These are phyloP conservation scores for Leucania comma DNA, from an alignment of 2,888 invertebrate species.

Conservation along the genomic window DNA sequence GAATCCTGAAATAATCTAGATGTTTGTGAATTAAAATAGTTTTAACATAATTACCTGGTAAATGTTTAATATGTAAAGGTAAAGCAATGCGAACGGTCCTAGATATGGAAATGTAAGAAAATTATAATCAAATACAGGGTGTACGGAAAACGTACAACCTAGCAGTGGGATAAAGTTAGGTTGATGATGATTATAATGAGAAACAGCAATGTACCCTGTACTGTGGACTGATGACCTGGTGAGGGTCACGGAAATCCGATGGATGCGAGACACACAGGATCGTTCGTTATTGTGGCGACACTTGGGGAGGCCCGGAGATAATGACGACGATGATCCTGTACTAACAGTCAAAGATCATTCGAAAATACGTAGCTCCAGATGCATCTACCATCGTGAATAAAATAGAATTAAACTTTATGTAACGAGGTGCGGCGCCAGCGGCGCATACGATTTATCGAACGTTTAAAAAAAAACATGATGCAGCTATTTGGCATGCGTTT, in stretches of 20 bases:
- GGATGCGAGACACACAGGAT: no score
- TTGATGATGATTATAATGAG: background rate
- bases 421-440: background rate
- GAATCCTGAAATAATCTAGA: slow-evolving; percentile 17
- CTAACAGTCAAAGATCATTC: background rate
- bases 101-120: background rate
- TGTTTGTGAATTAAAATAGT: background rate
- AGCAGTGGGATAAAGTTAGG: background rate
- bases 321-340: no score
- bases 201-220: background rate
- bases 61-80: background rate
- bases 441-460: slow-evolving; percentile 3
- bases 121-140: background rate
- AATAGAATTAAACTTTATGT: background rate
- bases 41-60: background rate
- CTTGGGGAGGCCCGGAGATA: no score
- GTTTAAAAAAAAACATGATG: slow-evolving; percentile 36
- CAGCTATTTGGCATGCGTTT: slow-evolving; percentile 30
- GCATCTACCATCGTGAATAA: slow-evolving; percentile 2
- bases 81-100: background rate
- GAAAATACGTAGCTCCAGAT: background rate
- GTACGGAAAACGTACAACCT: no score
- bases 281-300: no score
- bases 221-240: no score
- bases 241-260: no score